Percentiles rank a stretch among this genome's conserved stretches.
Evolutionary conservation across 2,113 vertebrate species (phyloP).

Genomic region (Plecturocebus donacophilus): DNA sequence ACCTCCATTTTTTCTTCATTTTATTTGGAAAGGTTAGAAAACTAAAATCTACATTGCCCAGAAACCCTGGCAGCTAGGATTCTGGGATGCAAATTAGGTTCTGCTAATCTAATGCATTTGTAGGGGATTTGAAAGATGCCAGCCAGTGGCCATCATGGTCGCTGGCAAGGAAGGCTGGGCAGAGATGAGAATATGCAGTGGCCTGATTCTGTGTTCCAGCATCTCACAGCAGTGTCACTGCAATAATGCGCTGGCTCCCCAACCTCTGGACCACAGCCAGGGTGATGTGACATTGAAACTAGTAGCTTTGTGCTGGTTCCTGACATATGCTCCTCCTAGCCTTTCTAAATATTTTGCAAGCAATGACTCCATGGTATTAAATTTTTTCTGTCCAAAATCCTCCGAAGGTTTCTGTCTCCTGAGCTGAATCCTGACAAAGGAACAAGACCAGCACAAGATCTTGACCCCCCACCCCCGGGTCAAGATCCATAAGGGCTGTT

Average conservation of each 20-base stretch:
- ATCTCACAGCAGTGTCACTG: background rate
- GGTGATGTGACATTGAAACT: background rate
- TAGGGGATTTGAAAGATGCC: background rate
- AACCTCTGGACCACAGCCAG: background rate
- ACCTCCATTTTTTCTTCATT: background rate
- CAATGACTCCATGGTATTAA: background rate
- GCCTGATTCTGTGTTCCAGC: background rate
- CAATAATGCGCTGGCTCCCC: background rate
- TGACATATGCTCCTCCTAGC: background rate
- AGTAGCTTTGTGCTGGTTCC: background rate
- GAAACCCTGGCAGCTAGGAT: background rate
- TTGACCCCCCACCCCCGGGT: background rate
- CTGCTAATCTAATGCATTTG: background rate
- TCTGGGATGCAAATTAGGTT: background rate
- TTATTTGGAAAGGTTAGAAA: constrained; percentile 24
- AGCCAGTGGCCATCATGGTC: background rate
- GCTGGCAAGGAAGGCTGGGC: background rate
- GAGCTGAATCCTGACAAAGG: background rate
- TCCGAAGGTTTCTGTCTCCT: background rate
- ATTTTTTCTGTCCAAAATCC: background rate
- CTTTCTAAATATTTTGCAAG: background rate
- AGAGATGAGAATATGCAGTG: accelerated
- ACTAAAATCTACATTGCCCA: background rate
- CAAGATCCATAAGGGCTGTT: background rate
- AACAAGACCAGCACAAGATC: background rate